These are phyloP conservation scores for Caenorhabditis brenneri DNA, from an alignment of 1,140 invertebrate species.

Conservation along the genomic window DNA sequence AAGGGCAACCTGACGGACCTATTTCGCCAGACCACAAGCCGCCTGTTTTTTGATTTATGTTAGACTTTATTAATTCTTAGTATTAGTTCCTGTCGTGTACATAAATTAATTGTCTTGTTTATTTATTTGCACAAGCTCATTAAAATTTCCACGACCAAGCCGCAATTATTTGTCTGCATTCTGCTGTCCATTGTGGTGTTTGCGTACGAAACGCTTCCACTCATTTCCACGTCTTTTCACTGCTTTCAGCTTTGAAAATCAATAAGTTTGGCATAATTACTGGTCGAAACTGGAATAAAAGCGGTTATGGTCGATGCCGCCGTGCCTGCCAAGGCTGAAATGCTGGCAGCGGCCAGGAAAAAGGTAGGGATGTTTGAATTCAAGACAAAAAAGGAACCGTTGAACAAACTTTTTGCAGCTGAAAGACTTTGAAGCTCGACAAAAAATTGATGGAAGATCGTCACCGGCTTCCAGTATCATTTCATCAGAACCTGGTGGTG, in stretches of 20 bases:
- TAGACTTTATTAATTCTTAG: no score
- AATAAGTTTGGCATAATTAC: not conserved
- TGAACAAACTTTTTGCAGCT: not conserved
- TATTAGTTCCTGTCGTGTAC: not conserved
- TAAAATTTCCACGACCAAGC: no score
- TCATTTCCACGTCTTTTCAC: conserved; percentile 26
- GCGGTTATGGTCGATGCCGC: conserved; percentile 5
- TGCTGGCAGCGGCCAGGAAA: conserved; percentile 29
- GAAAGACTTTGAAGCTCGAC: conserved; percentile 24
- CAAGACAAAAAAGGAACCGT: no score
- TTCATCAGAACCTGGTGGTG: not conserved
- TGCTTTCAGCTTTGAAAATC: not conserved
- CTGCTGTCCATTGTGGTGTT: not conserved
- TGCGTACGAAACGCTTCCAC: not conserved
- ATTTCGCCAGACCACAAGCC: conserved; percentile 14
- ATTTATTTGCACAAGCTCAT: no score
- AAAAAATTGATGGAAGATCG: not conserved
- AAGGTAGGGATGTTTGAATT: not conserved
- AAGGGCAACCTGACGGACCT: not conserved
- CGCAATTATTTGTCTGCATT: conserved; percentile 7
- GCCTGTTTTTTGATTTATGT: not conserved
- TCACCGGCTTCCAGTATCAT: not conserved
- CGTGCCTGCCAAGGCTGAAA: conserved; percentile 20
- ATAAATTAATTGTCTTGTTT: not conserved
- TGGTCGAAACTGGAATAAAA: not conserved